Conservation (phyloP, 2,113 vertebrate species). For the Catharus bicknelli region DNA sequence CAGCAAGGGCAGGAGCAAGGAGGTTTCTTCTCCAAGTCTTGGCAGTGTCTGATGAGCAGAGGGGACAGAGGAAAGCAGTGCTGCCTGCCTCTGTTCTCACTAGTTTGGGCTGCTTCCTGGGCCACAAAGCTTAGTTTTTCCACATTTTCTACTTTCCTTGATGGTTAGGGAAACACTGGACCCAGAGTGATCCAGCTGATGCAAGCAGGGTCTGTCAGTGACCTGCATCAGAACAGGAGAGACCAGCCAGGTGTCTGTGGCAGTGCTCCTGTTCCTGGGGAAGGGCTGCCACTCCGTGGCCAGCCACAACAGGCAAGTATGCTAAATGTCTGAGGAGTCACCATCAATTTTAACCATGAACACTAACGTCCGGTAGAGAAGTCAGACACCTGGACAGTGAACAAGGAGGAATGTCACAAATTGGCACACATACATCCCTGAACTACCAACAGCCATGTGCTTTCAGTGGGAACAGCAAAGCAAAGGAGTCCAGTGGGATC, state of each 20-base stretch:
- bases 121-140: neutral
- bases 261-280: neutral
- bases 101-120: neutral
- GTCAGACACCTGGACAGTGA: neutral
- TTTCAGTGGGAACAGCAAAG: neutral
- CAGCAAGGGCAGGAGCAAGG: neutral
- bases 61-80: neutral
- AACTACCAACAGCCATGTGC: neutral
- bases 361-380: fast-evolving
- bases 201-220: neutral
- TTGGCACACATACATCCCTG: fast-evolving
- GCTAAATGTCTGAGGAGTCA: fast-evolving
- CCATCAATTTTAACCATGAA: fast-evolving
- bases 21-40: neutral
- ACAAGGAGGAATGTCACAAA: neutral
- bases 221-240: fast-evolving
- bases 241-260: neutral
- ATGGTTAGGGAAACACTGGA: neutral
- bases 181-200: neutral
- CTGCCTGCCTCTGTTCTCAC: neutral
- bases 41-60: neutral
- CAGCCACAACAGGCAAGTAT: neutral
- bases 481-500: too few relatives aligned
- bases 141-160: neutral
- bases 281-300: neutral